Conservation (phyloP, 2,888 invertebrate species). For the Tetranychus truncatus region DNA sequence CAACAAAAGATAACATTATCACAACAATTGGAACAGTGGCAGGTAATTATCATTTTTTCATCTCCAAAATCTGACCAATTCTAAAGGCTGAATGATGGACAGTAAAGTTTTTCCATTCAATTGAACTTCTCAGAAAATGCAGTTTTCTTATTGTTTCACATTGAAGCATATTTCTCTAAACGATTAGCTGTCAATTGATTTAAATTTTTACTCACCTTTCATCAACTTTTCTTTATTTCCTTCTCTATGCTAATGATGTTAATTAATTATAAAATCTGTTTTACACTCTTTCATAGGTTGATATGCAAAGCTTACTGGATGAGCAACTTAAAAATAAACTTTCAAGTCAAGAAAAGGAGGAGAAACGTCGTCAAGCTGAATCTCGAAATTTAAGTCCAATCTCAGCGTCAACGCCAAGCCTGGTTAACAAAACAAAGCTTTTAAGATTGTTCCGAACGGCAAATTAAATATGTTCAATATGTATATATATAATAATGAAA, state of each 20-base stretch:
- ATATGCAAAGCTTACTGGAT: conserved; percentile 77
- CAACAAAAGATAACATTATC: conserved; percentile 85
- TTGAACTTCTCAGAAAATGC: no score
- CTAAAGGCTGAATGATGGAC: not conserved
- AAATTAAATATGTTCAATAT: not conserved
- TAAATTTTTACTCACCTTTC: no score
- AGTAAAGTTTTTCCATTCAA: no score
- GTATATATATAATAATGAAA: no score
- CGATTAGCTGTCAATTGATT: no score
- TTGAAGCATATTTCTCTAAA: no score
- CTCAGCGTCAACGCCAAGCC: not conserved
- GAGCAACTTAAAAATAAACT: conserved; percentile 75
- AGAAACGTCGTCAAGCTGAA: not conserved
- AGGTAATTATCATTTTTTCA: conserved; percentile 41
- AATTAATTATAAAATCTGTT: not conserved
- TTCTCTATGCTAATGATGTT: not conserved
- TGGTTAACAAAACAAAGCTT: no score
- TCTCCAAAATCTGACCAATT: not conserved
- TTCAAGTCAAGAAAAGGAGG: conserved; percentile 30
- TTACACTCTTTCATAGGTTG: conserved; percentile 47
- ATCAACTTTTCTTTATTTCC: not conserved
- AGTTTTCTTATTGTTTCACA: no score
- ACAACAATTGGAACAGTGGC: conserved; percentile 87
- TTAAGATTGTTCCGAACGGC: no score
- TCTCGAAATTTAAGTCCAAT: not conserved